Conservation (phyloP, 2,113 vertebrate species). For the Galemys pyrenaicus region DNA sequence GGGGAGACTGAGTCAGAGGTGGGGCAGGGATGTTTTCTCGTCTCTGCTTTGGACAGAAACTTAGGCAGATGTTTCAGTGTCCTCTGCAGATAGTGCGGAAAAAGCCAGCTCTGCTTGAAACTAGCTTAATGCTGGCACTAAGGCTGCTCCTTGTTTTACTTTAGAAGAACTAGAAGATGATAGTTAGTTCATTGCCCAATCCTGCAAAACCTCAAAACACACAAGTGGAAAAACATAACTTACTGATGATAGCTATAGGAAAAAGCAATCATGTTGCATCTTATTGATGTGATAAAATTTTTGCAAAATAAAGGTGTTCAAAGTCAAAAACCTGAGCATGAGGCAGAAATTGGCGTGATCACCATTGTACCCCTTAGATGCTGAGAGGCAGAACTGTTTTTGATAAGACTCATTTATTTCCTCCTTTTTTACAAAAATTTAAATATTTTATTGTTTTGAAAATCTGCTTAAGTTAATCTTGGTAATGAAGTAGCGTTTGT, state of each 20-base stretch:
- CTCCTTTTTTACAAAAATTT: not conserved
- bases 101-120: not conserved
- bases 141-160: conserved; percentile 8
- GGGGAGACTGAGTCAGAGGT: not conserved
- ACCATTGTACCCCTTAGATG: not conserved
- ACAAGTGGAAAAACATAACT: not conserved
- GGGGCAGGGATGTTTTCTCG: not conserved
- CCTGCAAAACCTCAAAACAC: not conserved
- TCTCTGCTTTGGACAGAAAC: conserved; percentile 2
- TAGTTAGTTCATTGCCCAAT: not conserved
- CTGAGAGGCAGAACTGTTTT: conserved; percentile 39
- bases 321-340: not conserved
- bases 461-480: not conserved
- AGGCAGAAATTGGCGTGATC: not conserved
- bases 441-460: conserved; percentile 22
- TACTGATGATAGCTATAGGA: not conserved
- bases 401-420: not conserved
- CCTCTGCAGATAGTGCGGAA: not conserved
- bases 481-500: conserved; percentile 2
- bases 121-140: not conserved
- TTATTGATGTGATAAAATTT: conserved; percentile 25
- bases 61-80: not conserved
- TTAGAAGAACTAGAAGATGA: conserved; percentile 4
- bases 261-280: not conserved
- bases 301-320: conserved; percentile 54